Evolutionary conservation across 2,113 vertebrate genomes (phyloP), one percentile per base, ranked within the genome.

Genomic region (Pristiophorus japonicus): DNA sequence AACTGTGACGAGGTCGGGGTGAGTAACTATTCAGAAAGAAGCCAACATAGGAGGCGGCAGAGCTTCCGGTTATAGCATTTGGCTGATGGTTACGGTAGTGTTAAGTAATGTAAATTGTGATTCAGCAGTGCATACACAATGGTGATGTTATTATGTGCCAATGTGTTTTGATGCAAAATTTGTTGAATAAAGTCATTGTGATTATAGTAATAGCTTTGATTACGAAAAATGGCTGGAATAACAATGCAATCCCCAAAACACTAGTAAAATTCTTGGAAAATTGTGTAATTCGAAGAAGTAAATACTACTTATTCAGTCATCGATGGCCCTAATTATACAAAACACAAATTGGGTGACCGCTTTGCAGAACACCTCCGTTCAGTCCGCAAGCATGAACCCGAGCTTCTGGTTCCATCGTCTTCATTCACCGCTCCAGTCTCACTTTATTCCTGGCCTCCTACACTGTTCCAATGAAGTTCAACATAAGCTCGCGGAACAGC

Each of bases 1-100:
- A 97, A 98, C 97, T 99, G 99, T 0, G 99, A 99, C 0, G 98
- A 99, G 96, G 98, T 99, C 95, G 99, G 99, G 97, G 99, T 99
- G 96, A 97, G 97, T 95, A 51, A 24, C 10, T 42, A 66, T n/a
- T 30, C 10, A 30, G 65, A 70, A 42, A 95, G 10, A 27, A 84
- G 10, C n/a, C 3, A 22, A 24, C 7, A 11, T 73, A 51, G 16
- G 18, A 1, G 24, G 62, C 30, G 10, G 5, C 27, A 0, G 16
- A 0, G 0, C 42, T 42, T n/a, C 20, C n/a, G 34, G 55, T 63
- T n/a, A 91, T 62, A 59, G 24, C 20, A 51, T 51, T 51, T 14
- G 18, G 27, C 3, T 88, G 51, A 59, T n/a, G 4, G 12, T 92
- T 30, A 51, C 10, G 30, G 16, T 2, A 92, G 59, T 63, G 88